Conservation (phyloP, 2,888 invertebrate genomes). For the Seira ritae region DNA sequence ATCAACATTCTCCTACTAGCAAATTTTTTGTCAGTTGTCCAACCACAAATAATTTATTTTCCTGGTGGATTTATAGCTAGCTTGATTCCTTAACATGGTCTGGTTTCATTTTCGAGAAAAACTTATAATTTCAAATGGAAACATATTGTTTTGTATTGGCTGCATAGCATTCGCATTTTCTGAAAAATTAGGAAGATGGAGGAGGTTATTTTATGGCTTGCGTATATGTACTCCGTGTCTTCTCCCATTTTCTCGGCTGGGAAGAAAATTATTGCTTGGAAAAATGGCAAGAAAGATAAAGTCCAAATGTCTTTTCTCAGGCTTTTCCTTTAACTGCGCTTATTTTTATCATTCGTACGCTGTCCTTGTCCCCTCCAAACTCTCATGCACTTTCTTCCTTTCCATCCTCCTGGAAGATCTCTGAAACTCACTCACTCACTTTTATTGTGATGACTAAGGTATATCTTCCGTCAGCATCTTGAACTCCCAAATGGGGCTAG, state of each 20-base stretch:
- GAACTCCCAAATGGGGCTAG: not conserved
- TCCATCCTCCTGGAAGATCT: not conserved
- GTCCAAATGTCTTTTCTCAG: slow-evolving; percentile 58
- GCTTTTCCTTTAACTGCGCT: too few relatives aligned
- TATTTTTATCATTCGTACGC: not conserved
- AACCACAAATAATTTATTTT: not conserved
- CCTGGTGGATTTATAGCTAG: not conserved
- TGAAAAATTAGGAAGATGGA: too few relatives aligned
- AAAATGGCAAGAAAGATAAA: slow-evolving; percentile 58
- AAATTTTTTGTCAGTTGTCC: slow-evolving; percentile 7
- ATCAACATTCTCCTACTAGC: not conserved
- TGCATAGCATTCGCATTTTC: not conserved
- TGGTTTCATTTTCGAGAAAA: not conserved
- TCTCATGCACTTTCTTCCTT: not conserved
- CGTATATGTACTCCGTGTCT: too few relatives aligned
- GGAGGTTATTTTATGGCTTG: too few relatives aligned
- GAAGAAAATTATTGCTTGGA: slow-evolving; percentile 53
- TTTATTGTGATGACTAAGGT: slow-evolving; percentile 26
- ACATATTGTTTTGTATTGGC: not conserved
- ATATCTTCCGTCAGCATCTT: slow-evolving; percentile 45
- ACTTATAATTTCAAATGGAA: not conserved
- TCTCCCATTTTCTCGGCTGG: too few relatives aligned
- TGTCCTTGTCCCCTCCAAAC: slow-evolving; percentile 2
- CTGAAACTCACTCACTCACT: not conserved
- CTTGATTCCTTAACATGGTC: not conserved